Conservation (phyloP, 2,113 vertebrate genomes). For the Etheostoma spectabile region DNA sequence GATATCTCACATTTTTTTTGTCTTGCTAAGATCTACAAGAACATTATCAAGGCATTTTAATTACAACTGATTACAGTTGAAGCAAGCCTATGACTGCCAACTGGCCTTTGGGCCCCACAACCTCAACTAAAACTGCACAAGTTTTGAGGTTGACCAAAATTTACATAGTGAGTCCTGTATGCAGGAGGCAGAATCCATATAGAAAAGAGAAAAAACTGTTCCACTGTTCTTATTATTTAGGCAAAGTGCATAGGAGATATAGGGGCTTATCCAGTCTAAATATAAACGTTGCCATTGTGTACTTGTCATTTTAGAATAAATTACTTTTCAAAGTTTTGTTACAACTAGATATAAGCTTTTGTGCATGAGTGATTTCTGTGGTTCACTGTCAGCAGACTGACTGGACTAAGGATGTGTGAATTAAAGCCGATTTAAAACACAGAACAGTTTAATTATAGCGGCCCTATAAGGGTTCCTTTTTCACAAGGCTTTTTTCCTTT, state of each 20-base stretch:
- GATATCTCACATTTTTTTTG: neutral
- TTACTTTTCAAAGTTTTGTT: neutral
- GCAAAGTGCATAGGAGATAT: neutral
- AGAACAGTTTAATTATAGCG: neutral
- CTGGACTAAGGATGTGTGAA: neutral
- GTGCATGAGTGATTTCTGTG: neutral
- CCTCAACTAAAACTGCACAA: neutral
- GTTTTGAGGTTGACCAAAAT: constrained; percentile 16
- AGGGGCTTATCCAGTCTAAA: neutral
- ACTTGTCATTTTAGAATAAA: neutral
- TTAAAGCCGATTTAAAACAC: neutral
- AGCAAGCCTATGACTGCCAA: constrained; percentile 10
- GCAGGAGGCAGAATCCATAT: neutral
- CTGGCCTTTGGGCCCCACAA: constrained; percentile 8
- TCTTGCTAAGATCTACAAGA: neutral
- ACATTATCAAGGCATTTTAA: constrained; percentile 48
- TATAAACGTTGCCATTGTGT: neutral
- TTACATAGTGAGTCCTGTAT: neutral
- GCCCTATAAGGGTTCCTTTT: neutral
- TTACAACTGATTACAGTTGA: constrained; percentile 31
- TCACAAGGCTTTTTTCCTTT: neutral
- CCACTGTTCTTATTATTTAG: neutral
- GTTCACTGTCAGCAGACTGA: neutral
- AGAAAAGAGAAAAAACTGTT: neutral
- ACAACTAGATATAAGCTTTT: neutral